phyloP scores from a whole-genome alignment of 2,113 vertebrate genomes.

The Chloebia gouldiae region DNA sequence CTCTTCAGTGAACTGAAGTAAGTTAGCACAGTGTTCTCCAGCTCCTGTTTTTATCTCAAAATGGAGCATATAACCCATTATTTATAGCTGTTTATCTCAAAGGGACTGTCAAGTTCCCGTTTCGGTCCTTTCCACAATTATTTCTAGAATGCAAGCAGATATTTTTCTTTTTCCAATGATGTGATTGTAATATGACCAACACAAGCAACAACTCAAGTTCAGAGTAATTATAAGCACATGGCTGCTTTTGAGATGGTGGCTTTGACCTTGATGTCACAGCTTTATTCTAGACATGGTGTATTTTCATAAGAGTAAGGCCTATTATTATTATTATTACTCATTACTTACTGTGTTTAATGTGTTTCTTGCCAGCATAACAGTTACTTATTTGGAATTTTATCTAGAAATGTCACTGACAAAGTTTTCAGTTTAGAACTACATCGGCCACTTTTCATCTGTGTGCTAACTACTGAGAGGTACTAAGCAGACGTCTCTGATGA shows the following conservation, averaged over 20 bases:
- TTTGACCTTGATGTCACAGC: constrained; percentile 10
- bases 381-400: neutral
- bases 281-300: neutral
- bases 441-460: neutral
- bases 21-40: neutral
- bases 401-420: neutral
- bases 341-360: neutral
- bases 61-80: neutral
- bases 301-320: neutral
- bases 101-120: neutral
- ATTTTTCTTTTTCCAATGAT: constrained; percentile 6
- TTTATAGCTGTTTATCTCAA: constrained; percentile 36
- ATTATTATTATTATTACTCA: neutral
- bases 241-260: neutral
- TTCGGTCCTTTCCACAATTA: constrained; percentile 23
- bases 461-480: neutral
- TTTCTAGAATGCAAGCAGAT: constrained; percentile 7
- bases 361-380: neutral
- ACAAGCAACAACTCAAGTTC: constrained; percentile 2
- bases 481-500: neutral
- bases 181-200: neutral
- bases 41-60: constrained; percentile 20
- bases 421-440: neutral
- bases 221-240: neutral
- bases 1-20: neutral